Evolutionary conservation across 2,888 invertebrate species (phyloP).

Genomic region (Aspidapion aeneum): DNA sequence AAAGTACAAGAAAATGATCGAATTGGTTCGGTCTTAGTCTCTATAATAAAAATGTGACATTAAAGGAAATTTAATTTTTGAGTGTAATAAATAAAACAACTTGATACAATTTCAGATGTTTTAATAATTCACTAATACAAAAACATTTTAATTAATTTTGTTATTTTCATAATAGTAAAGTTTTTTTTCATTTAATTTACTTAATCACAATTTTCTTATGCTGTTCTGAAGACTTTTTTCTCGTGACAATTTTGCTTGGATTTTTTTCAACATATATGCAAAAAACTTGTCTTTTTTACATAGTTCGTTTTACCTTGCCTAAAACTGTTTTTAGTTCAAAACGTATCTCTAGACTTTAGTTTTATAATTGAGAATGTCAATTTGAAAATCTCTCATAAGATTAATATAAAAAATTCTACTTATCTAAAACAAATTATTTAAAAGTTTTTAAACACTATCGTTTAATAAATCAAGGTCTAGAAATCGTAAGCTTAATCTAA

Average conservation of each 20-base stretch:
- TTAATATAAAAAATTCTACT: no score
- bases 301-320: not conserved
- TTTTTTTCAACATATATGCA: slow-evolving; percentile 42
- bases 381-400: no score
- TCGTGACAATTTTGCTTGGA: slow-evolving; percentile 36
- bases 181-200: slow-evolving; percentile 31
- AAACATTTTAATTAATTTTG: slow-evolving; percentile 46
- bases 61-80: no score
- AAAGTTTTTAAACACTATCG: no score
- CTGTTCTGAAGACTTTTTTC: slow-evolving; percentile 47
- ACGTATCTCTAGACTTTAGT: no score
- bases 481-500: not conserved
- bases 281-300: slow-evolving; percentile 32
- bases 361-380: no score
- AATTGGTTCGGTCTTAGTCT: no score
- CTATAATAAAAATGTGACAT: no score
- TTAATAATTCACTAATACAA: slow-evolving; percentile 48
- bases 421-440: no score
- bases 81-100: slow-evolving; percentile 17
- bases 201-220: slow-evolving; percentile 48
- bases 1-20: no score
- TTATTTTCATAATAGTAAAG: slow-evolving; percentile 47
- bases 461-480: no score
- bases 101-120: slow-evolving; percentile 42
- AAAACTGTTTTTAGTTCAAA: not conserved